Evolutionary conservation across 2,888 invertebrate species (phyloP).

Genomic region (Trachelus stipa): DNA sequence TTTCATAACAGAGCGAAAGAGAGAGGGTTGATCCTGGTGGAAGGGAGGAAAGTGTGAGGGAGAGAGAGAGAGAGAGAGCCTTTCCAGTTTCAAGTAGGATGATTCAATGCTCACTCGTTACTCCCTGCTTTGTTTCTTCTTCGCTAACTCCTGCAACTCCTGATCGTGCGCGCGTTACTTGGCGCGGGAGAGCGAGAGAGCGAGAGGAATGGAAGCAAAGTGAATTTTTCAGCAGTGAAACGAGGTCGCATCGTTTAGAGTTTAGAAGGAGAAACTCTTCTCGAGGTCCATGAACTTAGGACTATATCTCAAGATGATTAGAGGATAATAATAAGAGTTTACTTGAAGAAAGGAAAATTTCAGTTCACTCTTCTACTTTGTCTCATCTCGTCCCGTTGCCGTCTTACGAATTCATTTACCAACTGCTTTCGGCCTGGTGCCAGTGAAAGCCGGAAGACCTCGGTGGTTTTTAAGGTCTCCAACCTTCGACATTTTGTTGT

Average conservation of each 20-base stretch:
- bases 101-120: background rate
- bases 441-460: background rate
- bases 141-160: background rate
- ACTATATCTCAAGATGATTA: background rate
- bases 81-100: slow-evolving; percentile 25
- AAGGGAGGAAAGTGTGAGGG: background rate
- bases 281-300: background rate
- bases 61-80: slow-evolving; percentile 17
- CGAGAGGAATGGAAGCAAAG: background rate
- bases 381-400: background rate
- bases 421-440: background rate
- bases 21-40: slow-evolving; percentile 9
- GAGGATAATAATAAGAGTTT: background rate
- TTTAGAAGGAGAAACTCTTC: background rate
- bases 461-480: background rate
- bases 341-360: background rate
- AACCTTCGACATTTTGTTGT: background rate
- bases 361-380: background rate
- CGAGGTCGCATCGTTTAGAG: background rate
- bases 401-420: background rate
- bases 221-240: background rate
- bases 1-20: slow-evolving; percentile 52
- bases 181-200: background rate
- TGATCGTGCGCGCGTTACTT: background rate
- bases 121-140: background rate